Percentiles rank a stretch among this genome's conserved stretches.
Conservation (phyloP, 1,140 invertebrate species). For the Drosophila insularis region DNA sequence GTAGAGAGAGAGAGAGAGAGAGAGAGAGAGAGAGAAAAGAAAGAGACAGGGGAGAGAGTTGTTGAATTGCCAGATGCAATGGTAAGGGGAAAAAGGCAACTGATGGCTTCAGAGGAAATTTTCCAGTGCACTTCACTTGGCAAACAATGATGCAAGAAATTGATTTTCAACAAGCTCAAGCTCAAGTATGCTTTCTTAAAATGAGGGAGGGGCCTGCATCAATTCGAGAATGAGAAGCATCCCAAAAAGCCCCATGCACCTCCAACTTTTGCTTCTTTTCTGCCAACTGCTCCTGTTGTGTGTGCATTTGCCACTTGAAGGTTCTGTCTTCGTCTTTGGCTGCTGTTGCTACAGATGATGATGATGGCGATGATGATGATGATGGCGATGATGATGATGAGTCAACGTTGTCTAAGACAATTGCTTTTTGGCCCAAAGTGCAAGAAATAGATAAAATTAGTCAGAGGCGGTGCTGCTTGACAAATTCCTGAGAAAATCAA, state of each 20-base stretch:
- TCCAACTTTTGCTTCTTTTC: background rate
- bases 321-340: conserved; percentile 35
- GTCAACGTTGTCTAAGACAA: conserved; percentile 79
- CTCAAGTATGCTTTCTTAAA: conserved; percentile 40
- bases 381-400: conserved; percentile 40
- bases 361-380: conserved; percentile 10
- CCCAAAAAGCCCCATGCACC: conserved; percentile 13
- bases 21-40: background rate
- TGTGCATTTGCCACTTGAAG: conserved; percentile 50
- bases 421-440: conserved; percentile 76
- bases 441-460: conserved; percentile 81
- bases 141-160: conserved; percentile 82
- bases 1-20: background rate
- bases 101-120: conserved; percentile 50
- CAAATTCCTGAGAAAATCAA: conserved; percentile 40
- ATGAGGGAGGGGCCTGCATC: background rate
- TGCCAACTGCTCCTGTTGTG: background rate
- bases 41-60: background rate
- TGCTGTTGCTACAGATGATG: background rate
- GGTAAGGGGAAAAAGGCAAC: background rate
- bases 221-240: conserved; percentile 1
- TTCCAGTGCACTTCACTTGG: conserved; percentile 81
- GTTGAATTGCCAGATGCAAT: background rate
- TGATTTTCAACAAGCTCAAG: conserved; percentile 81
- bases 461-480: conserved; percentile 54